phyloP scores from a whole-genome alignment of 2,888 invertebrate genomes.

The Sarcophaga rosellei region DNA sequence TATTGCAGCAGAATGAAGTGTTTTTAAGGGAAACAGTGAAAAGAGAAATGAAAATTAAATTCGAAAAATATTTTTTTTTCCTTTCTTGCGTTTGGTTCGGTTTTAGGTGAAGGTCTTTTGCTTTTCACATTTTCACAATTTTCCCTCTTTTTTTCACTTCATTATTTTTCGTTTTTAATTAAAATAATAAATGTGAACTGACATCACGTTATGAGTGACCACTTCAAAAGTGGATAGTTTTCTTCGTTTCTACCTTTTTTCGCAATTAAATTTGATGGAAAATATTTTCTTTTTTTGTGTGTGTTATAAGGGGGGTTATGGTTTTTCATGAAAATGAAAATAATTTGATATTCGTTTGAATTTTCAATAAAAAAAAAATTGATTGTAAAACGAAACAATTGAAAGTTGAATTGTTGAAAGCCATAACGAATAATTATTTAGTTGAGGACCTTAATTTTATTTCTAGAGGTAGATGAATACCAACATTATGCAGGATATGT shows the following conservation, averaged over 20 bases:
- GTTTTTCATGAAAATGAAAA: no score
- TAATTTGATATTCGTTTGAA: no score
- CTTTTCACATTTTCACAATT: not conserved
- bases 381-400: not conserved
- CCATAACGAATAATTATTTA: not conserved
- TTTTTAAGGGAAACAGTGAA: no score
- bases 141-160: constrained; percentile 2
- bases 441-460: no score
- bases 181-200: constrained; percentile 33
- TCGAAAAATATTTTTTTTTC: no score
- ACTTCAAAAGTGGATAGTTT: constrained; percentile 22
- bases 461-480: no score
- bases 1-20: no score
- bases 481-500: no score
- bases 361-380: no score
- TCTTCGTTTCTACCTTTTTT: not conserved
- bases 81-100: not conserved
- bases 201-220: constrained; percentile 23
- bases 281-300: not conserved
- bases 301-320: not conserved
- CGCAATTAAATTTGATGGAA: constrained; percentile 10
- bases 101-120: not conserved
- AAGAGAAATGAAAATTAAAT: no score
- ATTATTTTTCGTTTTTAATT: constrained; percentile 48
- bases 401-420: not conserved